These are phyloP conservation scores for Mythimna impura DNA, from an alignment of 2,888 invertebrate species.

Conservation along the genomic window DNA sequence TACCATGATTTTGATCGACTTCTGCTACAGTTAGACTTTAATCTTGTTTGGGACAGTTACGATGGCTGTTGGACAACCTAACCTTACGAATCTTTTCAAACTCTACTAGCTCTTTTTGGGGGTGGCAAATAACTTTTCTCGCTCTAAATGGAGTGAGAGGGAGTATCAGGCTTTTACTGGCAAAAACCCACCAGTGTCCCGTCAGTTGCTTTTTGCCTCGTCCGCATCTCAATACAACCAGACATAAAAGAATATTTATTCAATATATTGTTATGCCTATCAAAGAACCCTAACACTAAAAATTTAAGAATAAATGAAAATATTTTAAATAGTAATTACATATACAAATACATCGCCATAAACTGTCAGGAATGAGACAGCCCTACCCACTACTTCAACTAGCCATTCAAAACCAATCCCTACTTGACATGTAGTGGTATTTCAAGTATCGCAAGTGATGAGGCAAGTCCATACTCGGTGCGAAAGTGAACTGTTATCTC, in stretches of 20 bases:
- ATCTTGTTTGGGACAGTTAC: neutral
- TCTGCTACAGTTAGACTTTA: neutral
- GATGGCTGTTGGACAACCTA: neutral
- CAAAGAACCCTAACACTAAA: neutral
- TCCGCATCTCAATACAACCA: neutral
- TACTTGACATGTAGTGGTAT: slow-evolving; percentile 42
- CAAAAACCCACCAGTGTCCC: too few species aligned
- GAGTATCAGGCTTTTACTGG: too few species aligned
- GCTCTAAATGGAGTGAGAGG: too few species aligned
- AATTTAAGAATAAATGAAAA: neutral
- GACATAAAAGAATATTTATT: neutral
- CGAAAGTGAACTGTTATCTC: slow-evolving; percentile 62
- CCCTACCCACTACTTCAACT: slow-evolving; percentile 40
- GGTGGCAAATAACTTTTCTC: too few species aligned
- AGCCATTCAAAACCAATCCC: slow-evolving; percentile 39
- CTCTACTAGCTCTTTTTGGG: neutral
- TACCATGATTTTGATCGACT: neutral
- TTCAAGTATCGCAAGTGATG: slow-evolving; percentile 49
- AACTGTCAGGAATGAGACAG: slow-evolving; percentile 25
- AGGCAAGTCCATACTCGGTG: slow-evolving; percentile 44
- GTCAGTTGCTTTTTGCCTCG: neutral
- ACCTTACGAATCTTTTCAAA: neutral
- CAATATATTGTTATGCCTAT: neutral
- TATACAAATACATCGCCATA: neutral
- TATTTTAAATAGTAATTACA: neutral